A percentile compares a stretch with the other conserved stretches of the same genome.
phyloP scores from a whole-genome alignment of 2,888 invertebrate species.

The Eristalis tenax region DNA sequence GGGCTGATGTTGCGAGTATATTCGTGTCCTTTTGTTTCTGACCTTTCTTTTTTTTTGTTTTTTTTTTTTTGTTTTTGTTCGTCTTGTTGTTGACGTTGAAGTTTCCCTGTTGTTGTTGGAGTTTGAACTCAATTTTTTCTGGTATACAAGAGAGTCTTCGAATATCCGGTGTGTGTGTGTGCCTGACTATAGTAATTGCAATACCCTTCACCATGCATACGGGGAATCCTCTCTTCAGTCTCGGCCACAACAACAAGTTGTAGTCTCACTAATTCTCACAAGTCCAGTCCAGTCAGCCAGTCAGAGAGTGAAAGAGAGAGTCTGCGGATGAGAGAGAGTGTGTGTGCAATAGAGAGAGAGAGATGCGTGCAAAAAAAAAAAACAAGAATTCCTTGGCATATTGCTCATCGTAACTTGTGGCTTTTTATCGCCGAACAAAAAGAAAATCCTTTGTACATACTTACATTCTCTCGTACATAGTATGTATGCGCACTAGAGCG shows the following conservation, averaged over 20 bases:
- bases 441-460: conserved; percentile 33
- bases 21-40: conserved; percentile 63
- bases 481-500: conserved; percentile 30
- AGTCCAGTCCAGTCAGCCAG: background rate
- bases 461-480: background rate
- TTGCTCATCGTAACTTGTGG: conserved; percentile 59
- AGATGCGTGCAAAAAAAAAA: conserved; percentile 53
- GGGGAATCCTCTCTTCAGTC: conserved; percentile 16
- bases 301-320: conserved; percentile 9
- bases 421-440: conserved; percentile 51
- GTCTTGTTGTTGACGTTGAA: background rate
- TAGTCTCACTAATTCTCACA: conserved; percentile 1
- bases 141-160: conserved; percentile 15
- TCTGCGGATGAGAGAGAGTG: background rate
- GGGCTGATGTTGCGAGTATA: conserved; percentile 18
- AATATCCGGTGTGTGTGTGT: conserved; percentile 23
- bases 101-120: background rate
- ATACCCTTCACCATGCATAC: conserved; percentile 38
- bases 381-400: conserved; percentile 35
- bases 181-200: conserved; percentile 52
- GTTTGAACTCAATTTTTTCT: conserved; percentile 9
- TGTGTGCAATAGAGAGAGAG: conserved; percentile 9
- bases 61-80: background rate
- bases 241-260: conserved; percentile 44
- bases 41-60: conserved; percentile 40